Evolutionary conservation across 2,888 invertebrate species (phyloP), one percentile per base, ranked within the genome.

Genomic region (Petrolisthes cinctipes): DNA sequence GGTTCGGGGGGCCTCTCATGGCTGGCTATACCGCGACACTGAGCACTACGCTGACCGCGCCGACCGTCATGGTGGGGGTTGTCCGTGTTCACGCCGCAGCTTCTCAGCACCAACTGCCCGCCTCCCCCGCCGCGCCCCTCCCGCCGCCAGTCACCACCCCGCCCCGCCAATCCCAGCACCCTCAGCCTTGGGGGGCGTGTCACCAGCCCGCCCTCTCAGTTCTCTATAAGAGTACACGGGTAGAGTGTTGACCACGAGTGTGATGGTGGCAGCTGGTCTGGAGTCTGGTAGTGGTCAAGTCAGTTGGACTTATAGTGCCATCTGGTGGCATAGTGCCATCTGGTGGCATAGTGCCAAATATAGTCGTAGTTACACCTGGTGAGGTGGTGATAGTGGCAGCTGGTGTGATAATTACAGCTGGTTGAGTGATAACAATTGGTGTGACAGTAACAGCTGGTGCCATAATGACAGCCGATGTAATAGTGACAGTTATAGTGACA

Each of bases 1-100:
- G 86, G 86, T 79, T 86, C 86, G 78, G 83, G 73, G 86, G 86
- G 76, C 76, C 86, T 82, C 71, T 81, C 86, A 83, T 82, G 82
- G 82, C 81, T 57, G 81, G 75, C 86, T 81, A 86, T 79, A 79
- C 71, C 83, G 57, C 76, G 66, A 56, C 82, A 86, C 82, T 86
- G 66, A 83, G 68, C 86, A 83, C 79, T 71, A 56, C 86, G 79
- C 86, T 73, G 61, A 53, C 86, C 54, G 57, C 57, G 71, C 68
- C 80, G 80, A 71, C 54, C 81, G 82, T 82, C 85, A 66, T 85
- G 80, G 81, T 56, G 68, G 37, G 61, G 78, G 80, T 66, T 53
- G 86, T 79, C 86, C 83, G 86, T 86, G 83, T 86, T 83, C 76
- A 83, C 82, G 82, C 83, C 78, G 68, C 78, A 83, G 86, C 83